phyloP scores from a whole-genome alignment of 2,113 vertebrate species.

The Artemisiospiza belli region DNA sequence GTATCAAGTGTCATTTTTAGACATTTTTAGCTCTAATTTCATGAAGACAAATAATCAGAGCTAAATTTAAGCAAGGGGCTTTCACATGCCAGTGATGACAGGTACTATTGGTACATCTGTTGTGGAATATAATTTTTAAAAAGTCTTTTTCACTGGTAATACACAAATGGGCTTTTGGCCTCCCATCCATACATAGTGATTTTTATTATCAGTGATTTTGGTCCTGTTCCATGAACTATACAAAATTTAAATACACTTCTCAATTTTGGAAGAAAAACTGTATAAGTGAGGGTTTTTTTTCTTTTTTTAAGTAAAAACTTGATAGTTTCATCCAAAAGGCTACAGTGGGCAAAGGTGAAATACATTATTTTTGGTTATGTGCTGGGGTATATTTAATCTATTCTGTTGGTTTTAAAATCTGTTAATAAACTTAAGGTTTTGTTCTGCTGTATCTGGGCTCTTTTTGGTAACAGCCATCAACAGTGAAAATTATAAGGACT shows the following conservation, averaged over 20 bases:
- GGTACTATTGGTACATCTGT: background rate
- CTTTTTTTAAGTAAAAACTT: background rate
- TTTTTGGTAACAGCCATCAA: background rate
- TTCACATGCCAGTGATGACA: background rate
- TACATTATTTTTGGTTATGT: background rate
- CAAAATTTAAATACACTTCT: background rate
- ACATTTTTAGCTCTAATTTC: background rate
- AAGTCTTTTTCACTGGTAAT: background rate
- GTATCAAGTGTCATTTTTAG: background rate
- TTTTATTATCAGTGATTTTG: background rate
- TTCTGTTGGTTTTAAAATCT: background rate
- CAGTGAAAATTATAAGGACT: background rate
- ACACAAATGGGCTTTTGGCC: background rate
- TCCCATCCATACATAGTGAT: fast-evolving
- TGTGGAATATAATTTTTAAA: background rate
- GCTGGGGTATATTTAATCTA: background rate
- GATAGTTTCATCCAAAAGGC: background rate
- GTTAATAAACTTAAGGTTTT: background rate
- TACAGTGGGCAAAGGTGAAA: background rate
- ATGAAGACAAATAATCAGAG: background rate
- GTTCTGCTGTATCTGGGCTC: background rate
- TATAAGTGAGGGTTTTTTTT: background rate
- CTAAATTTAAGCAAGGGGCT: background rate
- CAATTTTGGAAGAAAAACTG: background rate
- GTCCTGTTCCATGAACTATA: background rate